These are phyloP conservation scores for Cyphomyrmex costatus DNA, from an alignment of 1,140 invertebrate genomes.

Conservation along the genomic window DNA sequence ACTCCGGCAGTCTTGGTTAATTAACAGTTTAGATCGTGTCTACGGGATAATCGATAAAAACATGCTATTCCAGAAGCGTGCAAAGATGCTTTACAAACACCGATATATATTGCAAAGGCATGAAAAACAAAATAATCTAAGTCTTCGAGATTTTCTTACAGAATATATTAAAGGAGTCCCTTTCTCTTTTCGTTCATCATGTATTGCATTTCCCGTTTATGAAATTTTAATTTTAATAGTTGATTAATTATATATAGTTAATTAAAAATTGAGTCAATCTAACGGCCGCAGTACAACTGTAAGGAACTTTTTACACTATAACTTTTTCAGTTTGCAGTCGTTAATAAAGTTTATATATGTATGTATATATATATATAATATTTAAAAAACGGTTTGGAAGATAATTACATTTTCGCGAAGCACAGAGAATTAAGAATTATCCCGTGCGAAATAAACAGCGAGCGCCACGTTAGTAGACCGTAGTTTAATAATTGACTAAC, in stretches of 20 bases:
- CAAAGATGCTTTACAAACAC: neutral
- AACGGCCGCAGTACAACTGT: neutral
- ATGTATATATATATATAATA: neutral
- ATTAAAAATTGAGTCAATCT: neutral
- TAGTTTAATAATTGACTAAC: conserved; percentile 56
- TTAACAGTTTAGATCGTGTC: conserved; percentile 49
- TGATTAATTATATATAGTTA: neutral
- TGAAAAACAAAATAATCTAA: neutral
- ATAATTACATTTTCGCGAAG: neutral
- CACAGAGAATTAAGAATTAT: neutral
- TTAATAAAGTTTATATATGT: conserved; percentile 9
- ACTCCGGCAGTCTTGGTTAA: conserved; percentile 42
- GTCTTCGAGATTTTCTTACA: neutral
- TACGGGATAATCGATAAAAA: conserved; percentile 53
- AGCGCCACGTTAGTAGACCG: conserved; percentile 53
- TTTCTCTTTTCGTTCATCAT: neutral
- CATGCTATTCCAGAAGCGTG: neutral
- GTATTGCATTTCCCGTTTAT: neutral
- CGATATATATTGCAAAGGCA: neutral
- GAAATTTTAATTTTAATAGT: conserved; percentile 1
- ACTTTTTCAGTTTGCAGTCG: neutral
- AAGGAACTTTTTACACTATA: neutral
- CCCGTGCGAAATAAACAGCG: conserved; percentile 5
- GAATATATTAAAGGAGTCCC: neutral
- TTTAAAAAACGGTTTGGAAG: neutral